These are phyloP conservation scores for Urocolius indicus DNA, from an alignment of 2,113 vertebrate species.

Conservation along the genomic window DNA sequence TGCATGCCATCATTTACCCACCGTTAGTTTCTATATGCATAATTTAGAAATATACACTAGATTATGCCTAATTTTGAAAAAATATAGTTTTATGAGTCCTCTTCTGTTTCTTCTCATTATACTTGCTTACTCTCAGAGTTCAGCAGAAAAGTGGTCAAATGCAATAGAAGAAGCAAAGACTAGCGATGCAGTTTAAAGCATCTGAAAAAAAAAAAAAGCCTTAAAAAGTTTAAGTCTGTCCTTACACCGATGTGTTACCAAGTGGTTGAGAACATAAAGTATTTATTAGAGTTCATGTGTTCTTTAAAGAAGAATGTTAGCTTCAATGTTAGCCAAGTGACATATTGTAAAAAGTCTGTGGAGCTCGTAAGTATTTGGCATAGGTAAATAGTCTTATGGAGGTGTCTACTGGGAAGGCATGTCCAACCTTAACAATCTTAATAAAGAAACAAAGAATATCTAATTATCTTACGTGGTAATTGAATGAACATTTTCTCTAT, in stretches of 20 bases:
- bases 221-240: neutral
- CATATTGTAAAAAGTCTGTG: neutral
- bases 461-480: neutral
- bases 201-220: neutral
- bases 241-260: neutral
- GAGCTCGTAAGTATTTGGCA: neutral
- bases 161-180: neutral
- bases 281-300: neutral
- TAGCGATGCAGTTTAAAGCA: neutral
- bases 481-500: neutral
- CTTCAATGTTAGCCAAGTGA: neutral
- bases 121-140: neutral
- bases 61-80: slow-evolving; percentile 1
- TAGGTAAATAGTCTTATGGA: neutral
- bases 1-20: neutral
- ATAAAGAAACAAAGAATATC: neutral
- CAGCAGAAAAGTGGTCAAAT: neutral
- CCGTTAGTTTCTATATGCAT: neutral
- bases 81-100: neutral
- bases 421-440: neutral
- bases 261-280: neutral
- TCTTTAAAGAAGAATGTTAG: neutral
- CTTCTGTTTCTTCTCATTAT: slow-evolving; percentile 12
- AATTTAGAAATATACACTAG: neutral
- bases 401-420: neutral